Percentiles rank a stretch among this genome's conserved stretches.
These are phyloP conservation scores for Haemorhous mexicanus DNA, from an alignment of 2,113 vertebrate species.

Conservation along the genomic window DNA sequence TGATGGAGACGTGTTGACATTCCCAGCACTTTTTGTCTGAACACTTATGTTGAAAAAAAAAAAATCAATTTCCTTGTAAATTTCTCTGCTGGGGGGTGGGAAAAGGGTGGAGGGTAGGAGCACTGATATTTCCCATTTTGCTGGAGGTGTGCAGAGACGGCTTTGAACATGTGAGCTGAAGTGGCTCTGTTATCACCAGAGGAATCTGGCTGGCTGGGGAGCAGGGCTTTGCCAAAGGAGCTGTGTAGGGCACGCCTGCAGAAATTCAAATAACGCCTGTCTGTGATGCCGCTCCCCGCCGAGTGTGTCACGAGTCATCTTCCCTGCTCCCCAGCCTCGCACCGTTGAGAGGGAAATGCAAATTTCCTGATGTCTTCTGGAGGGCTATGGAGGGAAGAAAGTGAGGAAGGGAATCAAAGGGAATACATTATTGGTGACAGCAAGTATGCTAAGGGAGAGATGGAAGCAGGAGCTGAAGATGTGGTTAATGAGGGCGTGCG, in stretches of 20 bases:
- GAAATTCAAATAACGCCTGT: not conserved
- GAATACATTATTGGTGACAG: conserved; percentile 39
- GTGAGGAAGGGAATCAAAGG: conserved; percentile 26
- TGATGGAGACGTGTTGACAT: not conserved
- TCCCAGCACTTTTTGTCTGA: not conserved
- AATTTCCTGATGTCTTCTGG: conserved; percentile 1
- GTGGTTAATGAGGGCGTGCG: not conserved
- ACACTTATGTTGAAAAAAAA: not conserved
- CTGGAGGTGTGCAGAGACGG: not conserved
- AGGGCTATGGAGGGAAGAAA: not conserved
- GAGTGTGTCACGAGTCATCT: not conserved
- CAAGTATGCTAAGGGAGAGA: not conserved
- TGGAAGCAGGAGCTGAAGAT: not conserved
- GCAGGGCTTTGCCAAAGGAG: not conserved
- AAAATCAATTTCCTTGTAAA: not conserved
- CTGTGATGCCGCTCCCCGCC: not conserved
- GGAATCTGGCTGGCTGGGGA: not conserved
- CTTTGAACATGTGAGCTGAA: not conserved
- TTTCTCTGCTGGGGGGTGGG: not conserved
- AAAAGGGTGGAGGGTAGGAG: not conserved
- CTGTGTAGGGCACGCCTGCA: not conserved
- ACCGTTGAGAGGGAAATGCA: conserved; percentile 10
- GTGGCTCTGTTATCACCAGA: not conserved
- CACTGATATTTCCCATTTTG: not conserved
- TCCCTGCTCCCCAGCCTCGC: not conserved